Evolutionary conservation across 2,113 vertebrate genomes (phyloP).

Genomic region (Zosterops japonicus): DNA sequence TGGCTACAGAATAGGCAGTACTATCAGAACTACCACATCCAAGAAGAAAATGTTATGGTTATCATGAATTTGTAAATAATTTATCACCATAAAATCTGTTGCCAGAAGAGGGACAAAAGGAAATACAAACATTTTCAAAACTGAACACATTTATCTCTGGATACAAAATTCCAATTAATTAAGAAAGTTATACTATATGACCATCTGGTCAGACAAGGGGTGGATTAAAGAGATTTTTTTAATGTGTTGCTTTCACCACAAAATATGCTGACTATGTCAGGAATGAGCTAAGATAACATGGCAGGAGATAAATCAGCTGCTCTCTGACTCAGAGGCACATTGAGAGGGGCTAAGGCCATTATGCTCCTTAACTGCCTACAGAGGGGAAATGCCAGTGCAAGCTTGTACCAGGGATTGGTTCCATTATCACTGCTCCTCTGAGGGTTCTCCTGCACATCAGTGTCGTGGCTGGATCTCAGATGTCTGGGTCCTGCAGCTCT

Average conservation of each 20-base stretch:
- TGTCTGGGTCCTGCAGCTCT: background rate
- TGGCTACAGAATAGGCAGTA: background rate
- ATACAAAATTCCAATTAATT: slow-evolving; percentile 37
- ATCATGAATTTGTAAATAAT: background rate
- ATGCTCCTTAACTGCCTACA: background rate
- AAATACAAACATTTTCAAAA: background rate
- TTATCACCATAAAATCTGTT: background rate
- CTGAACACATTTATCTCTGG: background rate
- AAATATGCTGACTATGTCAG: slow-evolving; percentile 13
- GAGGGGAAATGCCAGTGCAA: background rate
- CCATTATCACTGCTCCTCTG: background rate
- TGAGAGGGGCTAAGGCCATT: background rate
- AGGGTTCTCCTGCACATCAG: background rate
- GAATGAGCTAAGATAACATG: slow-evolving; percentile 33
- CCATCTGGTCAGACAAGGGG: slow-evolving; percentile 11
- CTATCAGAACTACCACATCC: background rate
- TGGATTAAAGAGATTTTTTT: slow-evolving; percentile 4
- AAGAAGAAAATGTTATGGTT: background rate
- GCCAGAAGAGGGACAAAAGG: background rate
- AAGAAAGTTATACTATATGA: background rate
- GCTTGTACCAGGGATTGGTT: background rate
- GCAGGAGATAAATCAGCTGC: background rate
- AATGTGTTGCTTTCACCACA: background rate
- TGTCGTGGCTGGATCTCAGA: background rate
- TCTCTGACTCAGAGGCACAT: background rate